phyloP scores from a whole-genome alignment of 2,888 invertebrate species.

The Tribolium freemani region DNA sequence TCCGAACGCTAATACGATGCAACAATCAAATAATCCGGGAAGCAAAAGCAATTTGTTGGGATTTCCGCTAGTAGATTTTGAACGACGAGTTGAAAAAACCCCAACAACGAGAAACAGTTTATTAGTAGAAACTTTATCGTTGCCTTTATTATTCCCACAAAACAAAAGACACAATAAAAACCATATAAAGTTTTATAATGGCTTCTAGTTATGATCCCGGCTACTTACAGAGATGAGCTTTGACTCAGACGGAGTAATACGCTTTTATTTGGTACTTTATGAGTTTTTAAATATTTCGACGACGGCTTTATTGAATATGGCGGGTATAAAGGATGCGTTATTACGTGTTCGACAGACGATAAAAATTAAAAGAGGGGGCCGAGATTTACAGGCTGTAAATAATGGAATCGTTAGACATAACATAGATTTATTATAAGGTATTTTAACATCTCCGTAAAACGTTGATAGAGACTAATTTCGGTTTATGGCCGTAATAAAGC shows the following conservation, averaged over 20 bases:
- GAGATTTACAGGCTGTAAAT: slow-evolving; percentile 29
- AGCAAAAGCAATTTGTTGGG: slow-evolving; percentile 55
- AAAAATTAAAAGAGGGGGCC: not conserved
- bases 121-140: slow-evolving; percentile 34
- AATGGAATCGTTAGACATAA: slow-evolving; percentile 24
- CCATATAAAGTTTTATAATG: slow-evolving; percentile 35
- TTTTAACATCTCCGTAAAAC: slow-evolving; percentile 40
- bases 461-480: slow-evolving; percentile 46
- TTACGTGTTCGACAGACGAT: not conserved
- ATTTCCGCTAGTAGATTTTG: slow-evolving; percentile 45
- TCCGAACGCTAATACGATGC: slow-evolving; percentile 53
- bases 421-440: slow-evolving; percentile 31
- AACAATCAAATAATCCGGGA: slow-evolving; percentile 56
- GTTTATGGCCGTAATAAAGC: slow-evolving; percentile 46
- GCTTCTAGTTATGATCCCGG: slow-evolving; percentile 8
- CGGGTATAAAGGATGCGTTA: not conserved
- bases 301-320: not conserved
- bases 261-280: slow-evolving; percentile 8
- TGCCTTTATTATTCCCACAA: slow-evolving; percentile 35
- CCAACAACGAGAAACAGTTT: slow-evolving; percentile 13
- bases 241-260: not conserved
- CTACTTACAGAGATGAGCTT: slow-evolving; percentile 26
- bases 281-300: slow-evolving; percentile 2
- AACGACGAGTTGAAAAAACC: slow-evolving; percentile 32
- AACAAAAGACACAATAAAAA: slow-evolving; percentile 38